These are phyloP conservation scores for Lottia scabra DNA, from an alignment of 2,888 invertebrate species.

Conservation along the genomic window DNA sequence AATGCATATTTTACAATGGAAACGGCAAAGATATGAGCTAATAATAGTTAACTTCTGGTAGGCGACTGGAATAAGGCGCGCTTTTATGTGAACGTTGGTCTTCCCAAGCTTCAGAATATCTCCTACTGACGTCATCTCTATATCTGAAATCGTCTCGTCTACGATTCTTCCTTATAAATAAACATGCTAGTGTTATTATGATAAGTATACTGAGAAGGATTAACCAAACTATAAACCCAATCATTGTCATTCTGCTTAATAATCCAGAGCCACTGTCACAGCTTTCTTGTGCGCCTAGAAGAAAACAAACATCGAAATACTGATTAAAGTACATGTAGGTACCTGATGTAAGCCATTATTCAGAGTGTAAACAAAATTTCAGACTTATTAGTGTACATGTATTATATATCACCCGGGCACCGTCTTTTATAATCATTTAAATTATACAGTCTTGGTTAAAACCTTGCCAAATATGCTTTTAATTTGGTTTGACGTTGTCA, in stretches of 20 bases:
- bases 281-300: neutral
- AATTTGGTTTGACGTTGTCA: too few relatives aligned
- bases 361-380: too few relatives aligned
- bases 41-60: constrained; percentile 1
- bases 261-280: constrained; percentile 8
- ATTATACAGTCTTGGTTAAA: too few relatives aligned
- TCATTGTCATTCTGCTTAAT: constrained; percentile 11
- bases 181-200: constrained; percentile 5
- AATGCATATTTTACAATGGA: too few relatives aligned
- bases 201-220: constrained; percentile 9
- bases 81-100: neutral
- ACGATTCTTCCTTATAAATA: neutral
- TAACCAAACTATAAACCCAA: constrained; percentile 15
- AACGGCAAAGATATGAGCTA: neutral
- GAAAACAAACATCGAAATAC: neutral
- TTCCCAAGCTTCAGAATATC: constrained; percentile 1
- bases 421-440: too few relatives aligned
- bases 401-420: too few relatives aligned
- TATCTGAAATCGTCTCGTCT: neutral
- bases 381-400: too few relatives aligned
- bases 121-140: neutral
- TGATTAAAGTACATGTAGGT: too few relatives aligned
- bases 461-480: too few relatives aligned
- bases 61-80: neutral
- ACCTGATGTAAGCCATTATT: too few relatives aligned